Base-by-base conservation (phyloP, 2,113 vertebrate genomes). In the Delphinapterus leucas region DNA sequence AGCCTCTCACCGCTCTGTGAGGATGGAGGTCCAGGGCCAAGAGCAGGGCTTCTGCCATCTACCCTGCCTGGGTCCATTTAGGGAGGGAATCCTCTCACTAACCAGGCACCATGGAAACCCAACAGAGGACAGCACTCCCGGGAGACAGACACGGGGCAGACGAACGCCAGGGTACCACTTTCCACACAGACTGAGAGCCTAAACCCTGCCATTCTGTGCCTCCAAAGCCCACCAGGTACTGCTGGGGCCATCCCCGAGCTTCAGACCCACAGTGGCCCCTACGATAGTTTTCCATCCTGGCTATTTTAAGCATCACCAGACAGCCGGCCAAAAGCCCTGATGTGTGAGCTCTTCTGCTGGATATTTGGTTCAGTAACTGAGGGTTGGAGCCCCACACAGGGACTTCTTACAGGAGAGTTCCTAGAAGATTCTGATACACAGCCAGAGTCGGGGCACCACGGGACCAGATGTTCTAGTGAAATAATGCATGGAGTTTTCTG, bases 231-330 rank as follows among this genome's bases (percentile, higher is more conserved):
- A 79, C 28, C 13, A 14, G 25, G 67, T 63, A 25, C 61, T 38
- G 6, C 9, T 12, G 17, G 47, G 21, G n/a, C 58, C 9, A 0
- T 67, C 3, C 3, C 33, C 0, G 1, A 47, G 36, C n/a, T 71
- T 21, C 38, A n/a, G 73, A 82, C 11, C 60, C 36, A 63, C 44
- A 88, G 38, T 5, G 3, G 73, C 31, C 33, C 82, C 41, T 49
- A 8, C 0, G 60, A 6, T 21, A 90, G 18, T 28, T 88, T 74
- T 47, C 67, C 3, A 10, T 31, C 26, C 20, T 77, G 28, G 9
- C 20, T n/a, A 8, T 36, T 92, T 1, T 58, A 38, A 85, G 61
- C 17, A 53, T 74, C 79, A 36, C 21, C 73, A 8, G 9, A 41
- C 31, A 67, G 15, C 18, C 0, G 1, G 28, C 70, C 61, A 9